Evolutionary conservation across 1,140 invertebrate species (phyloP), one percentile per base, ranked within the genome.

Genomic region (Papilio dardanus): DNA sequence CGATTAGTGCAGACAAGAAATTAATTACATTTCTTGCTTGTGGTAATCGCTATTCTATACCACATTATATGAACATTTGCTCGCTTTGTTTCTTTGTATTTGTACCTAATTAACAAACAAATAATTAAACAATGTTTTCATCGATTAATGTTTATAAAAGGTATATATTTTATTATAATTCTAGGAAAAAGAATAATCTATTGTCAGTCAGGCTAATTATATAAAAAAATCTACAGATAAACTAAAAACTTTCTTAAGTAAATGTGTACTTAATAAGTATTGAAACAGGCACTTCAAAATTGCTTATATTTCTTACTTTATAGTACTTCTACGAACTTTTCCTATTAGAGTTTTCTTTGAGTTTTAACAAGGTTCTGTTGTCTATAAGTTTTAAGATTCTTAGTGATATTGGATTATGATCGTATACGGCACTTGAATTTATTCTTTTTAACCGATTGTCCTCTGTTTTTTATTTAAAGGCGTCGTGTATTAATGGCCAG

Each of bases 1-100:
- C 24, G 10, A 62, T 62, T 62, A 62, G 54, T 62, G 24, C 2
- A 10, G 12, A 12, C 54, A 62, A 62, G 54, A 62, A 62, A 62
- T 30, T 62, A 62, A 62, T 62, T 62, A 62, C 54, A 62, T 62
- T 62, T 62, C 54, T 62, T 62, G 24, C 24, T 62, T 62, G 12
- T 62, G 21, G 24, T 62, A 62, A 62, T 62, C 30, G 24, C 54
- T 28, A 28, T 62, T 12, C 24, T 28, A 62, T 62, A 62, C 54
- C 10, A 24, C 24, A 58, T 28, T 58, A 14, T 58, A 30, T 58
- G 8, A 58, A 2, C 24, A 28, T 28, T 12, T 14, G 54, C 46
- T 50, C 5, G 21, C 8, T 30, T 62, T 30, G 21, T 1, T 19
- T 3, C 0, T n/a, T 4, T 7, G n/a, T 50, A 21, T 50, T 16